Base-by-base conservation (phyloP, 1,140 invertebrate species). In the Potamilus streckersoni region DNA sequence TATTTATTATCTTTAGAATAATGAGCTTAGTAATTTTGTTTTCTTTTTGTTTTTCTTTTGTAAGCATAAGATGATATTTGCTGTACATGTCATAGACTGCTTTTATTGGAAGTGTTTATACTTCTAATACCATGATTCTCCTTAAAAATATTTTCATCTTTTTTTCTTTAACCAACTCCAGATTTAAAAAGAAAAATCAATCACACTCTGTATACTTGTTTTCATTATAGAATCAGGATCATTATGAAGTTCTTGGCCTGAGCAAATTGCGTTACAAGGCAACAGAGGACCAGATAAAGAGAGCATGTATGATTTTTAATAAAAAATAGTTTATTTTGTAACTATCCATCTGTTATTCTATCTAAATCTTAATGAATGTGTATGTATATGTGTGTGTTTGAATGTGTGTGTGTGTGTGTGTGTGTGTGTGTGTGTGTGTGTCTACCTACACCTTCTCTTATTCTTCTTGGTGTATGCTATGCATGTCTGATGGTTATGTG, bases 231-330 rank as follows among this genome's bases (percentile, higher is more conserved):
- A 93, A 96, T 85, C 97, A 98, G 91, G 97, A 98, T 89, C 97
- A 99, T 90, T 99, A 99, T 91, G 94, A 94, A 66, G 96, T 99
- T 23, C 90, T 99, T 69, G 97, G 97, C 59, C 92, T 99, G 76
- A 93, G 93, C 83, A 93, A 94, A 76, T 89, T 96, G 68, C 92
- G 96, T 62, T 92, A 92, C 85, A 93, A 93, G 89, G 96, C 97
- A 0, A 94, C 93, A 17, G 96, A 98, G 80, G 95, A 97, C 78
- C 94, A 97, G 84, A 97, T 99, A 57, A 97, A 97, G 89, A 94
- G 94, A 87, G 96, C 97, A 57, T 98, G 96, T 94, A 93, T 94
- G 90, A 94, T 74, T 75, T 63, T 64, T 38, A 6, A 38, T 4
- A 38, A 38, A 38, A 38, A 38, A 38, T 38, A 38, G 38, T 38